These are phyloP conservation scores for Rhinophrynus dorsalis DNA, from an alignment of 2,797 vertebrate genomes.

Conservation along the genomic window DNA sequence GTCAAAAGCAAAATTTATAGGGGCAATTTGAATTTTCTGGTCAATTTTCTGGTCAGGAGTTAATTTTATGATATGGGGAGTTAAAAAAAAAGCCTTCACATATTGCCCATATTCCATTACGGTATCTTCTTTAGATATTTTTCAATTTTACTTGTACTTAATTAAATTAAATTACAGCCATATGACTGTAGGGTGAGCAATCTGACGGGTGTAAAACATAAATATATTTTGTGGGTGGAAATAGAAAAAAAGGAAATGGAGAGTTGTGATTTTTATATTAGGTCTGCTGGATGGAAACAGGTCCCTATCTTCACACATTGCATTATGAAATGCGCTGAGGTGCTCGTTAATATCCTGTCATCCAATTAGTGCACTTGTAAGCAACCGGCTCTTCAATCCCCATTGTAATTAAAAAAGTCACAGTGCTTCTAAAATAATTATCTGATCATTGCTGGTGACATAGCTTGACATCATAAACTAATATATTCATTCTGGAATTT, in stretches of 20 bases:
- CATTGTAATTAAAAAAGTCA: slow-evolving; percentile 47
- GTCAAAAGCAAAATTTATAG: too few species aligned
- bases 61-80: too few species aligned
- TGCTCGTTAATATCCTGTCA: slow-evolving; percentile 47
- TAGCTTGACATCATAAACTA: slow-evolving; percentile 40
- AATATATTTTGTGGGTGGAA: slow-evolving; percentile 9
- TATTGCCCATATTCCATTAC: slow-evolving; percentile 3
- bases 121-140: not conserved
- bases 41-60: too few species aligned
- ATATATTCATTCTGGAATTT: slow-evolving; percentile 41
- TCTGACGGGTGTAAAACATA: slow-evolving; percentile 2
- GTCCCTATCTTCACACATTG: slow-evolving; percentile 38
- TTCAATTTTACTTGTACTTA: slow-evolving; percentile 15
- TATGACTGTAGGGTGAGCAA: slow-evolving; percentile 8
- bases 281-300: slow-evolving; percentile 18
- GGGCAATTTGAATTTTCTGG: too few species aligned
- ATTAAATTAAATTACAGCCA: slow-evolving; percentile 41
- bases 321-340: slow-evolving; percentile 34
- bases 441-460: slow-evolving; percentile 49
- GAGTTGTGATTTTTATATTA: slow-evolving; percentile 37
- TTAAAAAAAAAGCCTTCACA: slow-evolving; percentile 3
- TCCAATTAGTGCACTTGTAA: slow-evolving; percentile 49
- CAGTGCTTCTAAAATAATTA: slow-evolving; percentile 48
- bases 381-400: slow-evolving; percentile 42
- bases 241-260: slow-evolving; percentile 3